Evolutionary conservation across 2,888 invertebrate species (phyloP), one percentile per base, ranked within the genome.

Genomic region (Caenorhabditis doughertyi): DNA sequence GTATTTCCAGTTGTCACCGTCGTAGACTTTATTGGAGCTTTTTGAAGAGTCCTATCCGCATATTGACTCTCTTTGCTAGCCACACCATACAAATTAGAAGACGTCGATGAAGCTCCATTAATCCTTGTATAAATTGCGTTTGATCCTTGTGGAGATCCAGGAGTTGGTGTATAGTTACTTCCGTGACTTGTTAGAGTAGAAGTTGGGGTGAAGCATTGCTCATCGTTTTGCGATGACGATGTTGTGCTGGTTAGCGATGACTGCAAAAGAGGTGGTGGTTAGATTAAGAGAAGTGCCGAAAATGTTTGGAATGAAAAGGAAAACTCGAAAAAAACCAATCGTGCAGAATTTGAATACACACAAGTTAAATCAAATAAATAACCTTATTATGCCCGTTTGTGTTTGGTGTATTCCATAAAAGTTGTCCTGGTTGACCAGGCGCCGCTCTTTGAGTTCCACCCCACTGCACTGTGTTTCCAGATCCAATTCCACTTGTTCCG

Each of bases 171-270:
- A 47, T 84, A 83, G 32, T 79, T 80, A 49, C 84, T 84, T 39
- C 85, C 87, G 71, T 88, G 88, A 68, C 85, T 85, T 39, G 89
- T 89, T 64, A 88, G 81, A 4, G 89, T 88, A 8, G 88, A 88
- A 23, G 87, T 88, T 16, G 88, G 88, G 13, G 88, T 88, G 65
- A 88, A 88, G 79, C 88, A 88, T 73, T 86, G 87, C 23, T 82
- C 81, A 77, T 88, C 88, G 60, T 84, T 85, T 70, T 86, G 86
- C 32, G 85, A 85, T 23, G 85, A 85, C 55, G 81, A 85, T 23
- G 88, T 82, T 11, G 82, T 77, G 71, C 72, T 72, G 42, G 82
- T 82, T 82, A 82, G 77, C 67, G 81, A 81, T 74, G 81, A 81
- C 81, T 81, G 81, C 81, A 81, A 81, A 27, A 58, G 62, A 65